These are phyloP conservation scores for Chrysodeixis includens DNA, from an alignment of 2,888 invertebrate species.

Conservation along the genomic window DNA sequence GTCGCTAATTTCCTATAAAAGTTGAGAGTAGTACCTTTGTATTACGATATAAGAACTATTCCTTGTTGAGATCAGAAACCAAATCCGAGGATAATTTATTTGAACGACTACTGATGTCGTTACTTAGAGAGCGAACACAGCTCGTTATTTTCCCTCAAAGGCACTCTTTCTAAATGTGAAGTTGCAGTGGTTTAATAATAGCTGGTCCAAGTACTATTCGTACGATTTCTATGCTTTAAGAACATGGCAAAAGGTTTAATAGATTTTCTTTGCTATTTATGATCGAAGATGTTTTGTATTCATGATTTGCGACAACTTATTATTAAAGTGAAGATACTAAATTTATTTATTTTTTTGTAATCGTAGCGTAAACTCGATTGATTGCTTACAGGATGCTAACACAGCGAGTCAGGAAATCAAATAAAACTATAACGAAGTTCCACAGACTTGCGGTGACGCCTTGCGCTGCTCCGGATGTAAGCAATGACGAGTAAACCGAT, in stretches of 20 bases:
- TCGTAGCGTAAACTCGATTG: too few species aligned
- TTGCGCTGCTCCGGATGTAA: not conserved
- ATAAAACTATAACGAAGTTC: not conserved
- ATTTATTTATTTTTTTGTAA: too few species aligned
- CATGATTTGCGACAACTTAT: too few species aligned
- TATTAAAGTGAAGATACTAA: too few species aligned
- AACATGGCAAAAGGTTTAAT: not conserved
- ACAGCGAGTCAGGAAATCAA: not conserved
- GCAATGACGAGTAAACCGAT: not conserved
- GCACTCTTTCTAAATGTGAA: constrained; percentile 2
- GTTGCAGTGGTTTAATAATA: constrained; percentile 6
- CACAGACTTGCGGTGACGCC: not conserved
- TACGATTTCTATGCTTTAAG: constrained; percentile 2
- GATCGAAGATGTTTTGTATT: not conserved
- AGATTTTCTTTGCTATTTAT: not conserved
- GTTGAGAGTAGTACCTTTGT: not conserved
- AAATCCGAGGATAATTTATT: constrained; percentile 26
- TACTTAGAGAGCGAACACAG: constrained; percentile 19
- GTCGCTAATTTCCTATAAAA: too few species aligned
- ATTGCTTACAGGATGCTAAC: too few species aligned
- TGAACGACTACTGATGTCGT: constrained; percentile 24
- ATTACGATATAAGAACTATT: constrained; percentile 6
- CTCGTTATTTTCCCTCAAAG: constrained; percentile 22
- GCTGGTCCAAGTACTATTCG: constrained; percentile 10
- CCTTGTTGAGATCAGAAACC: constrained; percentile 27